Percentiles rank a stretch among this genome's conserved stretches.
phyloP scores from a whole-genome alignment of 2,797 vertebrate genomes.

The Gymnocypris eckloni region DNA sequence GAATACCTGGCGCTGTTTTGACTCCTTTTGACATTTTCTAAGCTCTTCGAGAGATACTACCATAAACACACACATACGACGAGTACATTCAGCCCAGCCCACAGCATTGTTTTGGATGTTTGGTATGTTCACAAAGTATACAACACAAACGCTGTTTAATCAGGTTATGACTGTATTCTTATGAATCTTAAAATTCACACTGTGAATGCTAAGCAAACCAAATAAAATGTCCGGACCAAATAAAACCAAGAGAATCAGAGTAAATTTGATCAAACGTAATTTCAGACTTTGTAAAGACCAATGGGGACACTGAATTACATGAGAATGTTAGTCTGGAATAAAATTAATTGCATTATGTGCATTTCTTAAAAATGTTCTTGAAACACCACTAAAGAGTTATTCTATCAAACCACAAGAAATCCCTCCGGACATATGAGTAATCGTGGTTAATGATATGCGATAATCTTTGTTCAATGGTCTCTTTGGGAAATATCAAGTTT shows the following conservation, averaged over 20 bases:
- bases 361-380: slow-evolving; percentile 18
- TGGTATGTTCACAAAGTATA: not conserved
- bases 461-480: slow-evolving; percentile 16
- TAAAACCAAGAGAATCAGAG: not conserved
- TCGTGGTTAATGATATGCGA: slow-evolving; percentile 29
- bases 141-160: not conserved
- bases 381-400: slow-evolving; percentile 20
- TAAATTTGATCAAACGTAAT: not conserved
- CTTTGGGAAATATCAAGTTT: slow-evolving; percentile 27
- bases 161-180: not conserved
- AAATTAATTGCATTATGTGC: not conserved
- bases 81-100: not conserved
- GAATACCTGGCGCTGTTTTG: not conserved
- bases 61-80: not conserved
- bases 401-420: slow-evolving; percentile 35
- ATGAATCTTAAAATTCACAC: not conserved
- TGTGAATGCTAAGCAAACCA: not conserved
- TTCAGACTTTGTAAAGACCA: not conserved
- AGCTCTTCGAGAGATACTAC: not conserved
- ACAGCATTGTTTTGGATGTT: not conserved
- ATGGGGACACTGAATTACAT: not conserved
- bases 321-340: not conserved
- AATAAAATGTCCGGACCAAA: not conserved
- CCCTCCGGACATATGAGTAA: slow-evolving; percentile 27
- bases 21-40: not conserved